Conservation (phyloP, 2,888 invertebrate genomes). For the Ommatoiulus sabulosus region DNA sequence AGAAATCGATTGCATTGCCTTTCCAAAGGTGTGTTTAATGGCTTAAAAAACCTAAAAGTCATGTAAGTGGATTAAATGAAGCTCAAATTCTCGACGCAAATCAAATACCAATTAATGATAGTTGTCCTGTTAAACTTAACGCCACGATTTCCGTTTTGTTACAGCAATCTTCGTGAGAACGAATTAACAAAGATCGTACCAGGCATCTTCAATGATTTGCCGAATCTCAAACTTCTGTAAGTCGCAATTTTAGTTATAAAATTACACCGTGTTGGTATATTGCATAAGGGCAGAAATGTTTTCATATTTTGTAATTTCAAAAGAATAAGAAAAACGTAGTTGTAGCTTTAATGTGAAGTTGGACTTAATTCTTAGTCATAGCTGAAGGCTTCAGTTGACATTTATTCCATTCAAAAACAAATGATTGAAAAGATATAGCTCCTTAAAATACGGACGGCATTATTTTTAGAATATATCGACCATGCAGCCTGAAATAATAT, state of each 20-base stretch:
- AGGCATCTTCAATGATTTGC: constrained; percentile 54
- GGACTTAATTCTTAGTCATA: too few relatives aligned
- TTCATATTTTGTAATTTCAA: too few relatives aligned
- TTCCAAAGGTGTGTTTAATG: neutral
- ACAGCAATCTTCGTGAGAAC: constrained; percentile 52
- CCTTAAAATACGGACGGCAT: too few relatives aligned
- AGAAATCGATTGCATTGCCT: constrained; percentile 42
- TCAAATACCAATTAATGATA: neutral
- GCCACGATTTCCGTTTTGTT: neutral
- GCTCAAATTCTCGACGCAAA: neutral
- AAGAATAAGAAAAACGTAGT: too few relatives aligned
- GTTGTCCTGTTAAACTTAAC: neutral
- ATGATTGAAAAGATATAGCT: too few relatives aligned
- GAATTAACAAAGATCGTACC: constrained; percentile 26
- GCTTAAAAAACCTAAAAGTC: constrained; percentile 29
- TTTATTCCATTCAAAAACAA: too few relatives aligned
- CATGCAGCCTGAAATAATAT: too few relatives aligned
- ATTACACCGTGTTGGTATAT: neutral
- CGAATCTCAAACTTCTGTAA: constrained; percentile 42
- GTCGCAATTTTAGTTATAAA: constrained; percentile 14
- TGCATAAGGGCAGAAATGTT: neutral
- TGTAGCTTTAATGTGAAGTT: too few relatives aligned
- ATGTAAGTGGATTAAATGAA: constrained; percentile 49
- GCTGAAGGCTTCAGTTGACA: too few relatives aligned
- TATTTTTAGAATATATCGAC: too few relatives aligned